phyloP scores from a whole-genome alignment of 2,797 vertebrate species.

The Gambelia wislizenii region DNA sequence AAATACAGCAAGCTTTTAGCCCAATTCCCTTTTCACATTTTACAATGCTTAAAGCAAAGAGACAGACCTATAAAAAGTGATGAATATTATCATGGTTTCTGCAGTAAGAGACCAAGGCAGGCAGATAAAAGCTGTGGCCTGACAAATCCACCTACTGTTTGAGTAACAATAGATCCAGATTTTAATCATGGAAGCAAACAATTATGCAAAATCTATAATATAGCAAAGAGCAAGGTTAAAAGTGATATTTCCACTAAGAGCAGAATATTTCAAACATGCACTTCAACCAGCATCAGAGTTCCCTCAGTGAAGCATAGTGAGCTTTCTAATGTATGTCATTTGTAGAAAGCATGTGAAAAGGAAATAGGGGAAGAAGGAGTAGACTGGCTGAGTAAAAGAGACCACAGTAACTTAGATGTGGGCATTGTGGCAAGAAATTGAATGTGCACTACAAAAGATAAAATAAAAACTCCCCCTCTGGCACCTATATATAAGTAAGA shows the following conservation, averaged over 20 bases:
- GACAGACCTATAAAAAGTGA: constrained; percentile 16
- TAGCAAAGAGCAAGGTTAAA: not conserved
- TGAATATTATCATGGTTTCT: not conserved
- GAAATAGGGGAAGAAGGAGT: not conserved
- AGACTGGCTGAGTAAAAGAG: not conserved
- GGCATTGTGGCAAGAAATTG: too few relatives aligned
- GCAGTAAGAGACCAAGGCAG: not conserved
- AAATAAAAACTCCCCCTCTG: not conserved
- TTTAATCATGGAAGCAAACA: constrained; percentile 8
- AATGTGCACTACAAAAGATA: not conserved
- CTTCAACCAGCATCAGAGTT: not conserved
- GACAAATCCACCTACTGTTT: not conserved
- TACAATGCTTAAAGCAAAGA: not conserved
- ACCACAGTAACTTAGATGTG: not conserved
- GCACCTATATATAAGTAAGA: not conserved
- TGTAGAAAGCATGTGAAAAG: not conserved
- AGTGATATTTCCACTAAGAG: not conserved
- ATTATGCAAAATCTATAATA: not conserved
- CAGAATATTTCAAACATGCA: not conserved
- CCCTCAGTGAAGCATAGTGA: not conserved
- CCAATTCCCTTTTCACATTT: not conserved
- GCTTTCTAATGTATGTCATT: not conserved
- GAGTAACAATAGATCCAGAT: not conserved
- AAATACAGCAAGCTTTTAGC: constrained; percentile 12
- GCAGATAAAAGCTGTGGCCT: not conserved